Conservation (phyloP, 1,140 invertebrate species). For the Pogonognathellus flavescens region DNA sequence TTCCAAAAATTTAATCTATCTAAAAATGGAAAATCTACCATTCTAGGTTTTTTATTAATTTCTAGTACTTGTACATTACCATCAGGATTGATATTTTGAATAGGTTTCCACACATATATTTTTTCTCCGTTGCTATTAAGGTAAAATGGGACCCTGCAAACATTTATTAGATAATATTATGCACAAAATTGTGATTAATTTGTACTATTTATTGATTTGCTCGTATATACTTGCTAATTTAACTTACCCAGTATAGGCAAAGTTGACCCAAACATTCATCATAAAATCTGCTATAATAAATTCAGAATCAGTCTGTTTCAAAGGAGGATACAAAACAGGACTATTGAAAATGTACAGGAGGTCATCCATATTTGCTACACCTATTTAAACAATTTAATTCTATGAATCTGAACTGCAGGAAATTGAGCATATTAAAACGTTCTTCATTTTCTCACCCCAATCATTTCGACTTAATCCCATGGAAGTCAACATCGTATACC, state of each 20-base stretch:
- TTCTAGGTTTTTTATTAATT: neutral
- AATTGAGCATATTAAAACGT: neutral
- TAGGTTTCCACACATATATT: slow-evolving; percentile 13
- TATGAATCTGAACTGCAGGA: slow-evolving; percentile 45
- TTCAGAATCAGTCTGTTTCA: slow-evolving; percentile 60
- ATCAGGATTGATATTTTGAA: neutral
- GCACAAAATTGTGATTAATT: neutral
- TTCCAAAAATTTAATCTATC: slow-evolving; percentile 30
- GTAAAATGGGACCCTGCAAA: slow-evolving; percentile 20
- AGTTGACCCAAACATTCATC: slow-evolving; percentile 65
- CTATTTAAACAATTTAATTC: slow-evolving; percentile 39
- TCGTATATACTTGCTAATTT: neutral
- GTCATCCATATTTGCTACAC: slow-evolving; percentile 62
- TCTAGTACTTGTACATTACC: slow-evolving; percentile 9
- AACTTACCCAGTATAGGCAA: slow-evolving; percentile 62
- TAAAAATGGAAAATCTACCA: slow-evolving; percentile 17
- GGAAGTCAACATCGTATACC: slow-evolving; percentile 59
- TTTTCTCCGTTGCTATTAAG: neutral
- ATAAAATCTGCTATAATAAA: slow-evolving; percentile 61
- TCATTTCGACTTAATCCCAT: slow-evolving; percentile 63
- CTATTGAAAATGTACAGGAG: slow-evolving; percentile 62
- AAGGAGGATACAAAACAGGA: slow-evolving; percentile 57
- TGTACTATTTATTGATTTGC: neutral
- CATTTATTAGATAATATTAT: neutral
- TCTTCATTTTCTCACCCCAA: slow-evolving; percentile 59